Conservation (phyloP, 2,888 invertebrate species). For the Nymphalis polychloros region DNA sequence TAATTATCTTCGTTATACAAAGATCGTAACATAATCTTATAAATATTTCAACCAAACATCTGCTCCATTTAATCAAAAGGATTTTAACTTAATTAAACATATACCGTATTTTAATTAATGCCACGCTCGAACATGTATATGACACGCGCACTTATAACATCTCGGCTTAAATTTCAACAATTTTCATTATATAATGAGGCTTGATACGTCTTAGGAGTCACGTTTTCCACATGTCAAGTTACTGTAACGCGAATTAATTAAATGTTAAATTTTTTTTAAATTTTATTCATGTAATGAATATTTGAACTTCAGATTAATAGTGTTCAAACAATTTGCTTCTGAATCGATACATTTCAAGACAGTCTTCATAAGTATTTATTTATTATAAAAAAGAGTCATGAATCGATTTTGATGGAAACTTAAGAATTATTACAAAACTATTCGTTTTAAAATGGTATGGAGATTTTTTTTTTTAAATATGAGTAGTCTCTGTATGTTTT, state of each 20-base stretch:
- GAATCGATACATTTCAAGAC: too few relatives aligned
- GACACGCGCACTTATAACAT: constrained; percentile 28
- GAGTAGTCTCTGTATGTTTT: too few relatives aligned
- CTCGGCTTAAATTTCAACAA: constrained; percentile 14
- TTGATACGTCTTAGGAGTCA: constrained; percentile 17
- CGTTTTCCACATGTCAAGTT: constrained; percentile 30
- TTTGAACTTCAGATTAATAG: too few relatives aligned
- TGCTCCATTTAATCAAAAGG: constrained; percentile 38
- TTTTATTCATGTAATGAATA: too few relatives aligned
- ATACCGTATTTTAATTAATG: constrained; percentile 46
- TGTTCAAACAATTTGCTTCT: too few relatives aligned
- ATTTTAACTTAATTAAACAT: constrained; percentile 41
- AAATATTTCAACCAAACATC: constrained; percentile 29
- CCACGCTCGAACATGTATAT: constrained; percentile 35
- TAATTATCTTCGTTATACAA: neutral
- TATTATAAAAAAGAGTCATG: too few relatives aligned
- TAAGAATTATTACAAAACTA: too few relatives aligned
- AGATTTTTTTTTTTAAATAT: too few relatives aligned
- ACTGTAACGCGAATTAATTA: constrained; percentile 18
- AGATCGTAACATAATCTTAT: constrained; percentile 24
- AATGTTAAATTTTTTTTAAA: neutral
- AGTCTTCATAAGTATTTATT: too few relatives aligned
- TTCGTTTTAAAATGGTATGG: too few relatives aligned
- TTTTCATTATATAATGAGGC: constrained; percentile 34
- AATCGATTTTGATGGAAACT: too few relatives aligned